Evolutionary conservation across 35 echinoderm and acorn worm genomes (phyloP), one percentile per base, ranked within the genome.

Genomic region (Hemicentrotus pulcherrimus): DNA sequence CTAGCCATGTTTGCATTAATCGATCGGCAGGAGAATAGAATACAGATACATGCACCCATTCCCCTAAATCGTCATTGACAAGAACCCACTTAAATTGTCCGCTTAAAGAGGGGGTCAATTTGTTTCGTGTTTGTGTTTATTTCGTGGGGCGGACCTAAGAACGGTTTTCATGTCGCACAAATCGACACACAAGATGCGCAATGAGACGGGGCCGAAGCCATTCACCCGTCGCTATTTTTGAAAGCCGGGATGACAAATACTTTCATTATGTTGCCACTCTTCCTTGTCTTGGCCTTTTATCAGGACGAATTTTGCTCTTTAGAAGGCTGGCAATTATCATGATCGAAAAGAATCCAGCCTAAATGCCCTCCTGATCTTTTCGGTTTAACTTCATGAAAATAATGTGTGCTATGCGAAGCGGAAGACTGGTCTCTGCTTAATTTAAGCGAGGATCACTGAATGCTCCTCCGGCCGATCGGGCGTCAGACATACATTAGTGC

Each of bases 401-500:
- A 90, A 90, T 90, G 88, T 90, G 15, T 47, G 88, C 88, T 90
- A 90, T 33, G 19, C n/a, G 12, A 32, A 45, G 88, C 32, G 88
- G 32, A 45, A 90, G 88, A 90, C 88, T 45, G 32, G 32, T 90
- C 46, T 90, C 32, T 90, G 32, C 4, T 90, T 16, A 19, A 19
- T 85, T 90, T 47, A 19, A 45, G 88, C 2, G 46, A 32, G 88
- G 12, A 33, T 22, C 16, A 47, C 12, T 45, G 88, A 90, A 90
- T 33, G 32, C 32, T 41, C 46, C 31, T 31, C 88, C 65, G 65
- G 88, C 46, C 88, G 12, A 15, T 90, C 88, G 88, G 88, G 88
- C 88, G 88, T 90, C 88, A 90, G 88, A 90, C 32, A 90, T 47
- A 90, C 88, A 90, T 90, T 90, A 90, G 32, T 90, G 19, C 88